These are phyloP conservation scores for Dendroctonus ponderosae DNA, from an alignment of 1,140 invertebrate genomes.

Conservation along the genomic window DNA sequence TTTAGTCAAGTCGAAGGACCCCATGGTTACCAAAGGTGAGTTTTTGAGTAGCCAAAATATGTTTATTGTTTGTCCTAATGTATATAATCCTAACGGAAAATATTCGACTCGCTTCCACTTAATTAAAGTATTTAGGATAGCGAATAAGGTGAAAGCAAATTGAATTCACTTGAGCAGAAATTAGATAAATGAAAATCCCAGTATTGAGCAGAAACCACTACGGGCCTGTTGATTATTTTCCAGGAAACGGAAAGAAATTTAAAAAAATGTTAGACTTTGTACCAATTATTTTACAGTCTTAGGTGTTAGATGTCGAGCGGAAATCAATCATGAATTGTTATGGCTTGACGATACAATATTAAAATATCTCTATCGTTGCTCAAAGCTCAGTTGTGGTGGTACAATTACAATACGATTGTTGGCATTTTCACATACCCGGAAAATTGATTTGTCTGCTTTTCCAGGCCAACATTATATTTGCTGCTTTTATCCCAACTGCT, in stretches of 20 bases:
- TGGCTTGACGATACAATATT: constrained; percentile 3
- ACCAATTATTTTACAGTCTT: constrained; percentile 7
- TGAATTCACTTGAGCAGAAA: too few relatives aligned
- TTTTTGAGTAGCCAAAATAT: not conserved
- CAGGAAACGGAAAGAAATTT: constrained; percentile 1
- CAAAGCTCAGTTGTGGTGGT: too few relatives aligned
- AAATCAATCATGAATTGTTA: constrained; percentile 7
- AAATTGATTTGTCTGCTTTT: too few relatives aligned
- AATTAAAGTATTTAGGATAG: too few relatives aligned
- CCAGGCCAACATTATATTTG: too few relatives aligned
- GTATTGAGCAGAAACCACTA: too few relatives aligned
- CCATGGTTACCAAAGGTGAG: constrained; percentile 24
- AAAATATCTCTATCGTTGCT: not conserved
- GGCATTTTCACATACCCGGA: too few relatives aligned
- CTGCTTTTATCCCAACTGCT: too few relatives aligned
- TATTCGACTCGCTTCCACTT: too few relatives aligned
- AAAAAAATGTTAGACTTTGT: constrained; percentile 4
- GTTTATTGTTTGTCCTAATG: not conserved
- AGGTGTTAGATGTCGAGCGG: not conserved
- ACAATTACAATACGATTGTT: too few relatives aligned
- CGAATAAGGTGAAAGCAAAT: too few relatives aligned
- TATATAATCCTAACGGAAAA: not conserved
- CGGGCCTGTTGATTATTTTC: not conserved
- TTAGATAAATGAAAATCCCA: too few relatives aligned
- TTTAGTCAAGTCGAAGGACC: constrained; percentile 31